A percentile compares a stretch with the other conserved stretches of the same genome.
Evolutionary conservation across 2,113 vertebrate genomes (phyloP).

Genomic region (Phylloscopus whistleri): DNA sequence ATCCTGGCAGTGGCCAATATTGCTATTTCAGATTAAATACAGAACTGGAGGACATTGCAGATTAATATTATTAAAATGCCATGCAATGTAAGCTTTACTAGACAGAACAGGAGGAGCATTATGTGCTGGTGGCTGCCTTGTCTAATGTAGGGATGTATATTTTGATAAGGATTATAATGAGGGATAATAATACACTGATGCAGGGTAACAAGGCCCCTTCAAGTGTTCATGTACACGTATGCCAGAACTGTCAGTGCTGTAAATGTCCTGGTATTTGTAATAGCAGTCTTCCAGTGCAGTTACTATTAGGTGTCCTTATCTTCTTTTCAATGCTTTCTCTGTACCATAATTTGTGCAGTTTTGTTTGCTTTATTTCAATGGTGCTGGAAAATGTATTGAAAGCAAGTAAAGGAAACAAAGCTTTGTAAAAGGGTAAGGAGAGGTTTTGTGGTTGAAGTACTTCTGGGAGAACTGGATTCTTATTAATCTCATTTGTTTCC

Average conservation of each 20-base stretch:
- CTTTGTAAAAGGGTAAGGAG: neutral
- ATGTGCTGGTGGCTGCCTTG: neutral
- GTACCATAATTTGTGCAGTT: neutral
- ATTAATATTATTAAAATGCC: neutral
- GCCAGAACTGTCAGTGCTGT: neutral
- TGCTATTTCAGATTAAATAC: neutral
- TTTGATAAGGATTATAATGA: neutral
- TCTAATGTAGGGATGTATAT: neutral
- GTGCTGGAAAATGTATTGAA: neutral
- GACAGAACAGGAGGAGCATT: neutral
- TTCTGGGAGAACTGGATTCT: neutral
- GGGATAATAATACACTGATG: neutral
- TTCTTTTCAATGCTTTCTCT: neutral
- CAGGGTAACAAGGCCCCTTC: neutral
- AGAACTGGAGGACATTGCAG: neutral
- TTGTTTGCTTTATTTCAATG: neutral
- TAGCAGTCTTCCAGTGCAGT: neutral
- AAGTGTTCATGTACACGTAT: accelerated
- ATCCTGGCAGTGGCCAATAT: neutral
- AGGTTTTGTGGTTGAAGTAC: neutral
- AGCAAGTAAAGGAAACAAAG: neutral
- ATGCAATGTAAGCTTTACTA: neutral
- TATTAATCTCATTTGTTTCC: neutral
- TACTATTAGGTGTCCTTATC: neutral
- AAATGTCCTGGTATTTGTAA: neutral